Conservation (phyloP, 2,113 vertebrate genomes). For the Camelus bactrianus region DNA sequence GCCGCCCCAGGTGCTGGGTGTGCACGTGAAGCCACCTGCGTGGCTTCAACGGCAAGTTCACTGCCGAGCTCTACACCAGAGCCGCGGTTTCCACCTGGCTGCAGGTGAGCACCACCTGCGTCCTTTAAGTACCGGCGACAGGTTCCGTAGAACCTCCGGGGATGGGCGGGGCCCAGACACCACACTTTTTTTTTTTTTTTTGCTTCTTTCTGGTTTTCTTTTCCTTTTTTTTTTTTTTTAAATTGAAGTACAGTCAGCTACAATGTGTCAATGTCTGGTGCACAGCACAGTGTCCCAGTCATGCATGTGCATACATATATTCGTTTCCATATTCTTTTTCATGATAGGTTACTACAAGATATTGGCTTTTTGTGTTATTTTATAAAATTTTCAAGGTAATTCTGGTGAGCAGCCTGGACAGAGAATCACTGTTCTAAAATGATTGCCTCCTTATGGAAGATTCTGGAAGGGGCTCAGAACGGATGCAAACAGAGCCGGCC, state of each 20-base stretch:
- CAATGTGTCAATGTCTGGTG: too few species aligned
- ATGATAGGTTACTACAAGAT: too few species aligned
- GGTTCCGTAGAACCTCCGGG: background rate
- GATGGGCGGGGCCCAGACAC: background rate
- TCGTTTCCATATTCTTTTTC: too few species aligned
- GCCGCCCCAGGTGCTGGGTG: too few species aligned
- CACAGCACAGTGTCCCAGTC: too few species aligned
- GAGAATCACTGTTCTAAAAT: background rate
- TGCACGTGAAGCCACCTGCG: accelerated
- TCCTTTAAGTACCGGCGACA: too few species aligned
- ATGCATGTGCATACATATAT: too few species aligned
- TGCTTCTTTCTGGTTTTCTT: background rate
- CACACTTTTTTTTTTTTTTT: background rate
- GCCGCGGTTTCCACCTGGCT: too few species aligned
- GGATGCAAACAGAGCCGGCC: background rate
- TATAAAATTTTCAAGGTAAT: background rate
- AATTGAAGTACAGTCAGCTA: too few species aligned
- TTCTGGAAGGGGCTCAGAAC: background rate
- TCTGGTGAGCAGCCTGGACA: accelerated
- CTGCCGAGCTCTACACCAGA: background rate
- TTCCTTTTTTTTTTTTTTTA: too few species aligned
- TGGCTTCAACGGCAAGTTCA: background rate
- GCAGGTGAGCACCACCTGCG: accelerated
- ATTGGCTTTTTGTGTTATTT: too few species aligned
- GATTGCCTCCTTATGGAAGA: accelerated